Base-by-base conservation (phyloP, 1,140 invertebrate genomes). In the Neodiprion pinetum region DNA sequence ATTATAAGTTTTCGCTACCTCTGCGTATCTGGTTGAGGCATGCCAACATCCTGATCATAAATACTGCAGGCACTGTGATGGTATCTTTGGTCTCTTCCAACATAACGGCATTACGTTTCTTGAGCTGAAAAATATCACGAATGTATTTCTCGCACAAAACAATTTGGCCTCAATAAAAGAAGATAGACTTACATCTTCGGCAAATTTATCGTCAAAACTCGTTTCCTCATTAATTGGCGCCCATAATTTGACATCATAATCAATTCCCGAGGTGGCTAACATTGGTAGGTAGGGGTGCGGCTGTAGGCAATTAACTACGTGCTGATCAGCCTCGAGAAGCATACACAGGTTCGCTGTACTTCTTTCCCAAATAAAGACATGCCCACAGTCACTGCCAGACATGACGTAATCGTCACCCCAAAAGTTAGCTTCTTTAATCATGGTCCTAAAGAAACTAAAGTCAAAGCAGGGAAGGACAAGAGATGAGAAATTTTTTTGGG, bases 361-460 rank as follows among this genome's bases (percentile, higher is more conserved):
- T 40, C 91, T 88, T 23, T 93, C 88, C 93, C 93, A 94, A 3
- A 93, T 85, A 75, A 94, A 95, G 11, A 95, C 92, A 80, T 95
- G 93, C 1, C 94, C 96, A 86, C 96, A 97, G 84, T 97, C 96
- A 12, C 95, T 96, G 2, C 96, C 96, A 21, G 94, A 95, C 90
- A 96, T 93, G 2, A 97, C 92, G 86, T 92, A 95, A 79, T 94
- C 88, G 78, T 95, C 90, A 67, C 96, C 96, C 95, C 95, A 97
- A 85, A 97, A 97, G 74, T 93, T 94, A 1, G 95, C 94, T 86
- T 97, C 95, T 88, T 97, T 97, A 70, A 97, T 97, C 95, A 95
- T 94, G 40, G 94, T 95, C 84, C 93, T 95, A 90, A 87, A 89
- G 84, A 87, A 88, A 86, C 85, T 88, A 87, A 81, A 86, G 84